Evolutionary conservation across 1,140 invertebrate species (phyloP).

Genomic region (Hyposmocoma kahamanoa): DNA sequence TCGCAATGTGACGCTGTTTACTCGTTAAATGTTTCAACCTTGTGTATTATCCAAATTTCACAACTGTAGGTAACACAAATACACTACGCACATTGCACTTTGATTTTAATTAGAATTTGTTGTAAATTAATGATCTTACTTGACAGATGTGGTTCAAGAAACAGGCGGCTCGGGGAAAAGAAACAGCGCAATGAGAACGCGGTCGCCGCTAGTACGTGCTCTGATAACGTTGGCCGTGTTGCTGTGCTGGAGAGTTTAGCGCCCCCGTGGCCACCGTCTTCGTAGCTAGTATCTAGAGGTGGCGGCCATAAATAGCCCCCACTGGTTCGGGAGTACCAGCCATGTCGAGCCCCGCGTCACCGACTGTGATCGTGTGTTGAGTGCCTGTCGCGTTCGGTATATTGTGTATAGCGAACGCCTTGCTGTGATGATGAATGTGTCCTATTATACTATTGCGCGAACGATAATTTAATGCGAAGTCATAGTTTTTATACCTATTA

Average conservation of each 20-base stretch:
- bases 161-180: slow-evolving; percentile 21
- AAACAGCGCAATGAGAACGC: slow-evolving; percentile 18
- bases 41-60: no score
- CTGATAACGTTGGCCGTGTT: slow-evolving; percentile 11
- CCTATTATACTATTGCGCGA: slow-evolving; percentile 61
- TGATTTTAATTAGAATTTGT: no score
- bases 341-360: slow-evolving; percentile 20
- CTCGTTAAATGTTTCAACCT: no score
- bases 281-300: slow-evolving; percentile 1
- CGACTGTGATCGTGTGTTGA: slow-evolving; percentile 57
- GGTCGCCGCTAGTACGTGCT: slow-evolving; percentile 16
- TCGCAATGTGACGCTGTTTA: no score
- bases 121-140: no score
- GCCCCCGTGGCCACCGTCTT: slow-evolving; percentile 6
- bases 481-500: slow-evolving; percentile 72
- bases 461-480: slow-evolving; percentile 70
- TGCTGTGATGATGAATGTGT: slow-evolving; percentile 58
- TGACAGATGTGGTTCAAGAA: no score
- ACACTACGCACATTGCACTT: no score
- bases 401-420: slow-evolving; percentile 64
- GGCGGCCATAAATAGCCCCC: no score
- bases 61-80: no score
- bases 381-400: slow-evolving; percentile 55
- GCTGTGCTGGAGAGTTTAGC: slow-evolving; percentile 16
- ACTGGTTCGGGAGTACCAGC: neutral